Evolutionary conservation across 2,797 vertebrate species (phyloP).

Genomic region (Pseudopleuronectes americanus): DNA sequence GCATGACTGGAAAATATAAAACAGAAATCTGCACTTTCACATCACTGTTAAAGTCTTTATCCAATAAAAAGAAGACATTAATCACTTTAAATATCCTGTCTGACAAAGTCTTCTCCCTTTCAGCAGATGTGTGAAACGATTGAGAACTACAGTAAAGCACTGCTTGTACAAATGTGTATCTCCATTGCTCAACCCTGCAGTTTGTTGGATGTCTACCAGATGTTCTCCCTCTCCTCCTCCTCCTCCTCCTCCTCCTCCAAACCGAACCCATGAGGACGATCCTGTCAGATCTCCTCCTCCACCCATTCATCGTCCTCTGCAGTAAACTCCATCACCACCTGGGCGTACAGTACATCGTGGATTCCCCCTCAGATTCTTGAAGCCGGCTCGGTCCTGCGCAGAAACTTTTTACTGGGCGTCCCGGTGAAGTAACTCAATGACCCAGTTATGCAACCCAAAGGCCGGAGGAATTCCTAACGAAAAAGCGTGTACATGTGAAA

Average conservation of each 20-base stretch:
- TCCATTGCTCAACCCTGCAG: constrained; percentile 5
- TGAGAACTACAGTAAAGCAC: neutral
- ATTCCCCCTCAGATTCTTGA: constrained; percentile 1
- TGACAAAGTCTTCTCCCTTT: neutral
- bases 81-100: neutral
- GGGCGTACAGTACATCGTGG: neutral
- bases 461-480: constrained; percentile 33
- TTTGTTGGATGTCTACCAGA: constrained; percentile 43
- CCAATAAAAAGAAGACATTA: neutral
- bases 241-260: constrained; percentile 49
- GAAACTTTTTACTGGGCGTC: constrained; percentile 9
- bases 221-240: constrained; percentile 50
- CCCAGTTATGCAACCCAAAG: constrained; percentile 47
- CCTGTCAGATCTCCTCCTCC: constrained; percentile 4
- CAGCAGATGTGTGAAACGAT: constrained; percentile 9
- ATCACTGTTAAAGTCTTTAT: neutral
- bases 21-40: neutral
- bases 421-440: constrained; percentile 38
- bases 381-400: neutral
- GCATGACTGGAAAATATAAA: neutral
- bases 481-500: constrained; percentile 22
- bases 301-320: constrained; percentile 11
- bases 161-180: neutral
- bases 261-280: constrained; percentile 5
- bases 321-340: constrained; percentile 4